Conservation (phyloP, 2,797 vertebrate genomes). For the Ptychobarbus kaznakovi region DNA sequence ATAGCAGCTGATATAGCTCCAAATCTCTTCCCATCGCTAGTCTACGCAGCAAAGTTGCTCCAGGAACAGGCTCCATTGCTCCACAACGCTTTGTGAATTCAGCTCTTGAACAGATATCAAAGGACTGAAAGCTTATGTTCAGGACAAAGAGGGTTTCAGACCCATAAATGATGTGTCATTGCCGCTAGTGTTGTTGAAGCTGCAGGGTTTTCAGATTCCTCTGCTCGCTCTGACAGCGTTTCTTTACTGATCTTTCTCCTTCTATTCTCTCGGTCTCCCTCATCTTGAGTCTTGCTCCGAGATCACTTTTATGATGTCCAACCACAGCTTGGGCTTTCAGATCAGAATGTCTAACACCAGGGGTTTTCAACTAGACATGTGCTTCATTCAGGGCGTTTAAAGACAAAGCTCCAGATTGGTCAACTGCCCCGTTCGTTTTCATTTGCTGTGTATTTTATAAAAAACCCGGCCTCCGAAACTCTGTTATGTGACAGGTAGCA, state of each 20-base stretch:
- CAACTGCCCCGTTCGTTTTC: constrained; percentile 11
- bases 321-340: constrained; percentile 50
- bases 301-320: constrained; percentile 47
- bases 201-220: constrained; percentile 16
- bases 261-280: background rate
- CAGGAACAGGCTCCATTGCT: constrained; percentile 25
- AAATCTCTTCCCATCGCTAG: background rate
- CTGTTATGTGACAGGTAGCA: constrained; percentile 21
- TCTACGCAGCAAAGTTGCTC: background rate
- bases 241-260: constrained; percentile 20
- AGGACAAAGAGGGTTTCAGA: constrained; percentile 41
- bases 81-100: constrained; percentile 24
- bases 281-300: background rate
- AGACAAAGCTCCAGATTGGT: constrained; percentile 35
- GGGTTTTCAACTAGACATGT: constrained; percentile 49
- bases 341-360: constrained; percentile 57
- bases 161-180: constrained; percentile 43
- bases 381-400: constrained; percentile 21
- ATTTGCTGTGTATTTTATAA: background rate
- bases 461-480: constrained; percentile 36
- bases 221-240: constrained; percentile 2
- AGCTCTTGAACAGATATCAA: constrained; percentile 41
- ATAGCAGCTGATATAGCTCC: background rate
- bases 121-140: constrained; percentile 39
- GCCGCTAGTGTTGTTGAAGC: constrained; percentile 37